Evolutionary conservation across 2,113 vertebrate genomes (phyloP).

Genomic region (Sterrhoptilus dennistouni): DNA sequence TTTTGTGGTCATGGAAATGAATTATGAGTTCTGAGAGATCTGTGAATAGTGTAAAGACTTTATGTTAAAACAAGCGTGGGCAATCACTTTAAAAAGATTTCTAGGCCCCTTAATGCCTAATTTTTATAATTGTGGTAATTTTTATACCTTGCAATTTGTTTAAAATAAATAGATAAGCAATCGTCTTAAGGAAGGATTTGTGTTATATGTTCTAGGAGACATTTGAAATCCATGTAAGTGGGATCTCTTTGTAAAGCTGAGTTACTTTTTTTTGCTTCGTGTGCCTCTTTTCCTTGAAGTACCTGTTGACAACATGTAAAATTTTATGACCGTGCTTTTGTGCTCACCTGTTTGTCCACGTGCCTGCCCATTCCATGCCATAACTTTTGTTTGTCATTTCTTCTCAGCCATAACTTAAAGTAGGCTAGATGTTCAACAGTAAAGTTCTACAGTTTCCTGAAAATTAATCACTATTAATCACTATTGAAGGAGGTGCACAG

Average conservation of each 20-base stretch:
- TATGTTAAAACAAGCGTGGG: neutral
- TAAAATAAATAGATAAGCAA: neutral
- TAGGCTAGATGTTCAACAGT: neutral
- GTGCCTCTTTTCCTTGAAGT: neutral
- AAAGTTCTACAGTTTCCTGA: neutral
- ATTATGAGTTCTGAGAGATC: neutral
- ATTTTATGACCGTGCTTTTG: rapidly evolving
- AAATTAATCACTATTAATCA: neutral
- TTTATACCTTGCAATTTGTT: neutral
- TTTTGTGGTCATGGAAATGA: neutral
- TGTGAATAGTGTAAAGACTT: neutral
- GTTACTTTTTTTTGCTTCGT: neutral
- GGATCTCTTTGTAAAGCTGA: neutral
- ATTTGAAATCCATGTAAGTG: neutral
- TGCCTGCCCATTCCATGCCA: neutral
- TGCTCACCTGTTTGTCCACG: neutral
- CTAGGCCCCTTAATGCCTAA: neutral
- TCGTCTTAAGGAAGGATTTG: neutral
- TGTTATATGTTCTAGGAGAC: neutral
- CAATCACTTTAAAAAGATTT: neutral
- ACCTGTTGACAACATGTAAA: neutral
- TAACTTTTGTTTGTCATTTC: neutral
- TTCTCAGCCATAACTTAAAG: neutral
- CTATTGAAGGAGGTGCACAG: neutral
- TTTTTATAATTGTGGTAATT: neutral